Evolutionary conservation across 1,140 invertebrate species (phyloP).

Genomic region (Luehdorfia chinensis): DNA sequence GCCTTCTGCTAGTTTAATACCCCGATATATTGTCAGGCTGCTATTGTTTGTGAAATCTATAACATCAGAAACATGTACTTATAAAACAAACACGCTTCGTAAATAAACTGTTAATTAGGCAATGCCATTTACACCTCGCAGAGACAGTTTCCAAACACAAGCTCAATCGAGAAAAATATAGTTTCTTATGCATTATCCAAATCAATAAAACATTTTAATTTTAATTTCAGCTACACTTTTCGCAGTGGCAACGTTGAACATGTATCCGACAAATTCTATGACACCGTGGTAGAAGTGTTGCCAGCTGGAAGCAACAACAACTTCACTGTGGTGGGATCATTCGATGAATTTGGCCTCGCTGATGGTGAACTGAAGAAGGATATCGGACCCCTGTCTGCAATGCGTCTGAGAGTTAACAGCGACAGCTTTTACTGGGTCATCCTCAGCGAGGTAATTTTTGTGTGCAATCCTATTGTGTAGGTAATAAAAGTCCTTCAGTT

Average conservation of each 20-base stretch:
- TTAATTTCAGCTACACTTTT: conserved; percentile 85
- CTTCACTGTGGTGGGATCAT: conserved; percentile 84
- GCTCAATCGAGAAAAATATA: no score
- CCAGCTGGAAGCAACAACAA: conserved; percentile 83
- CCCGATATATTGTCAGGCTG: no score
- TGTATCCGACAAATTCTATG: conserved; percentile 92
- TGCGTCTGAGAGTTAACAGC: conserved; percentile 87
- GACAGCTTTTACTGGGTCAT: conserved; percentile 94
- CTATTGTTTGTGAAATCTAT: no score
- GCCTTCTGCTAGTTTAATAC: no score
- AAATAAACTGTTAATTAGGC: no score
- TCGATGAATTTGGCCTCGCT: conserved; percentile 88
- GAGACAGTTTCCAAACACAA: no score
- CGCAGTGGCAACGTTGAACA: conserved; percentile 95
- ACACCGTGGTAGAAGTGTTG: conserved; percentile 91
- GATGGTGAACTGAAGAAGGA: conserved; percentile 82
- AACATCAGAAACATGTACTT: no score
- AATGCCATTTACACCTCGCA: no score
- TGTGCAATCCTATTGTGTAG: not conserved
- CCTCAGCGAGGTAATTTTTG: conserved; percentile 88
- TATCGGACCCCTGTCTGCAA: conserved; percentile 82
- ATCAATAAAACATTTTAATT: no score
- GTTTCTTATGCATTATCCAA: no score
- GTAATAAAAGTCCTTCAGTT: not conserved
- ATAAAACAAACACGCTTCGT: no score